Evolutionary conservation across 2,113 vertebrate genomes (phyloP).

Genomic region (Numenius arquata): DNA sequence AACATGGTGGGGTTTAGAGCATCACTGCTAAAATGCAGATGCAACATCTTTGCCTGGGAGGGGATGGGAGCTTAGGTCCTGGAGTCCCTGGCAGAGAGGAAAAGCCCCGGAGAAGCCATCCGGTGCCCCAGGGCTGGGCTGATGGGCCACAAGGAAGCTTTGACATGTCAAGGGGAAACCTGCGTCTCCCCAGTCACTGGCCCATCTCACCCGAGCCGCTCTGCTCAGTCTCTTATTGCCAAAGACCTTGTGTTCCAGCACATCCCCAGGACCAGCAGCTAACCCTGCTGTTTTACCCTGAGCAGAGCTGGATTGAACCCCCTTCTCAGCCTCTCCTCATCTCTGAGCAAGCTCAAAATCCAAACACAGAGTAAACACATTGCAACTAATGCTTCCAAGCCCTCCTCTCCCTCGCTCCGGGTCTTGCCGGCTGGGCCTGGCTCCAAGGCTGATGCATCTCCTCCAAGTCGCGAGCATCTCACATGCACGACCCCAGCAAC

Average conservation of each 20-base stretch:
- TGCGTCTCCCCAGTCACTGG: not conserved
- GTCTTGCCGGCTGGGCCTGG: not conserved
- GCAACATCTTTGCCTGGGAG: not conserved
- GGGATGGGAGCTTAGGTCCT: not conserved
- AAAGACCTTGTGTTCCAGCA: accelerated
- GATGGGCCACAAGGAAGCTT: not conserved
- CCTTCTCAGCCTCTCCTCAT: not conserved
- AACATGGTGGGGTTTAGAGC: accelerated
- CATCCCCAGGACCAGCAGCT: not conserved
- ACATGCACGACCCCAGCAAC: accelerated
- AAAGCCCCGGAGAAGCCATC: not conserved
- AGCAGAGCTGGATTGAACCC: not conserved
- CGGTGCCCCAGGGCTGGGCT: not conserved
- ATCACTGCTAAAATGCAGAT: not conserved
- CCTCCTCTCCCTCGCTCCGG: not conserved
- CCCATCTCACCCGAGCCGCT: accelerated
- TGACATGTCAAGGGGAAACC: too few species aligned
- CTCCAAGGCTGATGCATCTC: not conserved
- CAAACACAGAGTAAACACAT: not conserved
- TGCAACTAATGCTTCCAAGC: not conserved
- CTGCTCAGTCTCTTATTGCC: not conserved
- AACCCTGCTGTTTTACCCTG: not conserved
- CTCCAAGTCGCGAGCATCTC: not conserved
- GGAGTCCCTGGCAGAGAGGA: not conserved
- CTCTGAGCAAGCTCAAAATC: not conserved